Base-by-base conservation (phyloP, 2,888 invertebrate species). In the Xestia ashworthii region DNA sequence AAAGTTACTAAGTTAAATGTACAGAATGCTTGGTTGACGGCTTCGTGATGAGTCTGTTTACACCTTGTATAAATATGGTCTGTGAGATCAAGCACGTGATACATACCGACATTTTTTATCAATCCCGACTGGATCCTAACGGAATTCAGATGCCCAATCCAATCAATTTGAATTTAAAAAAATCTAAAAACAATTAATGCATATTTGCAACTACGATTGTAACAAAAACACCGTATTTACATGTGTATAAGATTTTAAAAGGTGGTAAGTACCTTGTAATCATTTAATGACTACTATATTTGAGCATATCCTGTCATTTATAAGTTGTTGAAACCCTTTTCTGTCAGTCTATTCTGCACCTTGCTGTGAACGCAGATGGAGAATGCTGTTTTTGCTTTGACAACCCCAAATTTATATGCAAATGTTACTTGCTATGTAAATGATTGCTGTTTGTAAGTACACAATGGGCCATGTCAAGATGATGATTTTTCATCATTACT, bases 291-390 rank as follows among this genome's bases (percentile, higher is more conserved):
- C 46, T 71, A 0, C 84, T 82, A 74, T 74, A 84, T 82, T 72
- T 50, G 75, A 48, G n/a, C 68, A 80, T 70, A 84, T 82, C 85
- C 81, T 76, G 85, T 70, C 69, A 68, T 72, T 82, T 84, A 70
- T 84, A 69, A 82, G 50, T 66, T 58, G 25, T 69, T 46, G 19
- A 55, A 14, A 44, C 22, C 84, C 65, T 68, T 71, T 80, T 71
- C 44, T 68, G 58, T 12, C 38, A 14, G 44, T 32, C 16, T 44
- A 8, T 46, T 64, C 12, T 66, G 41, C 68, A 62, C 66, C 69
- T 74, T 79, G 67, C 46, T 44, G 8, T 32, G n/a, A 25, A 38
- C 48, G 41, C 55, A 74, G 46, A 64, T 71, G 62, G n/a, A 38
- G 16, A 50, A 66, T 46, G 48, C 48, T 46, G 48, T 55, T 55